phyloP scores from a whole-genome alignment of 2,888 invertebrate species.

The Hemistola chrysoprasaria region DNA sequence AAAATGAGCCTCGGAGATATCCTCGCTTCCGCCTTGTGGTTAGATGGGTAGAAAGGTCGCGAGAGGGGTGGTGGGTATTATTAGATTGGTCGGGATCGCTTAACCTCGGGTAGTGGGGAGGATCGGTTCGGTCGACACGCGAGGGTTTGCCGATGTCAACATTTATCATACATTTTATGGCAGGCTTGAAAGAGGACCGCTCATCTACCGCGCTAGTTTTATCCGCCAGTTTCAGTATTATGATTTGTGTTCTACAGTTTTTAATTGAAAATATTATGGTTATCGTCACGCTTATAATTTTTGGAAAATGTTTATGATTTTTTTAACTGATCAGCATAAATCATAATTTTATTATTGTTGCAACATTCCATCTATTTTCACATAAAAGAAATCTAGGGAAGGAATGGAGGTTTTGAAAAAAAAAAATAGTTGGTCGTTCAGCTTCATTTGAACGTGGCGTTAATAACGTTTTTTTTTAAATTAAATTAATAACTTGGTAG shows the following conservation, averaged over 20 bases:
- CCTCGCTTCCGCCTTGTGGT: conserved; percentile 38
- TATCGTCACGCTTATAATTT: conserved; percentile 13
- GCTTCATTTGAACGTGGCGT: too few relatives aligned
- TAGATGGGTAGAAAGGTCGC: conserved; percentile 28
- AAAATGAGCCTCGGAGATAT: conserved; percentile 41
- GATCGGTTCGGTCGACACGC: conserved; percentile 67
- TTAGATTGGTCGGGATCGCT: conserved; percentile 51
- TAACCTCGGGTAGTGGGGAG: conserved; percentile 72
- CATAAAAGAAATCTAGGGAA: not conserved
- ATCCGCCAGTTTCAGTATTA: conserved; percentile 41
- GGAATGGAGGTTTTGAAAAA: not conserved
- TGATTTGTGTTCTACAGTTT: conserved; percentile 17
- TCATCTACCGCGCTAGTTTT: conserved; percentile 63
- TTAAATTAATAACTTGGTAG: too few relatives aligned
- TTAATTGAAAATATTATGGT: conserved; percentile 12
- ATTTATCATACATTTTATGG: conserved; percentile 79
- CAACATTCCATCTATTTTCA: not conserved
- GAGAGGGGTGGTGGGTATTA: conserved; percentile 47
- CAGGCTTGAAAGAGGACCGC: conserved; percentile 66
- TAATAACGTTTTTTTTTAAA: too few relatives aligned
- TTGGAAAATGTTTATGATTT: conserved; percentile 15
- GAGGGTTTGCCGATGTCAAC: conserved; percentile 69
- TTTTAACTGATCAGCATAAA: not conserved
- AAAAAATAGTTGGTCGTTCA: too few relatives aligned
- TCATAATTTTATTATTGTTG: too few relatives aligned